These are phyloP conservation scores for Coelinius sp. DNA, from an alignment of 2,888 invertebrate species.

Conservation along the genomic window DNA sequence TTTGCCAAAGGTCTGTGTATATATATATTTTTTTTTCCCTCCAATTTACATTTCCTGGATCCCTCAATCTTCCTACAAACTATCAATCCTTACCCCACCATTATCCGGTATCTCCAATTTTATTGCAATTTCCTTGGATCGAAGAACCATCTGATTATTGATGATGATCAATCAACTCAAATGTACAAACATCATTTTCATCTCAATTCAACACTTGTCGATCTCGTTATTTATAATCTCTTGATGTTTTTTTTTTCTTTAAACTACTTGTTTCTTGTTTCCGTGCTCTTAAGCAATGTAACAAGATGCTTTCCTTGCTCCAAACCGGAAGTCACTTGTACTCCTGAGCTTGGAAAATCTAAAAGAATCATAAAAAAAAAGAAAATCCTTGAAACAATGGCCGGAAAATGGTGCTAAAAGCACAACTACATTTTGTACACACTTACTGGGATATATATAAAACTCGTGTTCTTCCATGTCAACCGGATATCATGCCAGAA, in stretches of 20 bases:
- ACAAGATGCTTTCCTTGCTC: constrained; percentile 16
- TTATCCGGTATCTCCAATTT: background rate
- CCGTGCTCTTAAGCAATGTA: constrained; percentile 16
- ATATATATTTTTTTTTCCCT: background rate
- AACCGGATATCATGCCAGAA: constrained; percentile 5
- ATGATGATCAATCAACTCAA: constrained; percentile 5
- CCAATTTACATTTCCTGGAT: background rate
- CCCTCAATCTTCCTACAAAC: constrained; percentile 10
- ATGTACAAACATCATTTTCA: constrained; percentile 20
- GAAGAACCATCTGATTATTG: background rate
- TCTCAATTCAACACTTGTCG: constrained; percentile 7
- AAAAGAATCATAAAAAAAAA: background rate
- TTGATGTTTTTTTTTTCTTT: background rate
- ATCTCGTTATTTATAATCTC: constrained; percentile 7
- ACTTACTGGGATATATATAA: background rate
- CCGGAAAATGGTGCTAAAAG: constrained; percentile 15
- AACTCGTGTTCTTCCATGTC: background rate
- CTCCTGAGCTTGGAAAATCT: background rate
- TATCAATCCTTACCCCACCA: constrained; percentile 26
- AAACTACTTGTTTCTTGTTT: background rate
- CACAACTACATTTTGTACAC: background rate
- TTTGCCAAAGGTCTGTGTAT: constrained; percentile 80
- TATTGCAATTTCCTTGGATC: constrained; percentile 11
- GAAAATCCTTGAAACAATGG: constrained; percentile 4
- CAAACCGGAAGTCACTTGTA: constrained; percentile 5